Conservation (phyloP, 2,888 invertebrate genomes). For the Laothoe populi region DNA sequence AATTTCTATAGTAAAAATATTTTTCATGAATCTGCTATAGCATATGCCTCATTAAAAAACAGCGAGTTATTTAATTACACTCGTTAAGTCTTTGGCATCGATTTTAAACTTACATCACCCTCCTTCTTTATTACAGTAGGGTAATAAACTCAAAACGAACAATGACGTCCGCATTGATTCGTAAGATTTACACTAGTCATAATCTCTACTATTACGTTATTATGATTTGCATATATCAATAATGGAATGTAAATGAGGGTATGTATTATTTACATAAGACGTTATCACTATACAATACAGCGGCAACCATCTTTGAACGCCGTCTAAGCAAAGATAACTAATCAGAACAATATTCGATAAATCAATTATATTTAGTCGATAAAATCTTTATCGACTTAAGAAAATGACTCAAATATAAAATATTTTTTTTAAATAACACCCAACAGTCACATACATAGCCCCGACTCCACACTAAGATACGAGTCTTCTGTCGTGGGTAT, state of each 20-base stretch:
- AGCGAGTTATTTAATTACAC: neutral
- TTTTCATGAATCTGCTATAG: neutral
- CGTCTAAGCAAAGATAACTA: neutral
- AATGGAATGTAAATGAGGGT: slow-evolving; percentile 12
- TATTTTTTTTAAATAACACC: too few relatives aligned
- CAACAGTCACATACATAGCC: too few relatives aligned
- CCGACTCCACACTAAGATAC: too few relatives aligned
- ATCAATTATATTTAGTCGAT: neutral
- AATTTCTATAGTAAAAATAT: neutral
- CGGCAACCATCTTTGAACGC: too few relatives aligned
- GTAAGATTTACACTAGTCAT: neutral
- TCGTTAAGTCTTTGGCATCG: slow-evolving; percentile 8
- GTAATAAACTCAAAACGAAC: neutral
- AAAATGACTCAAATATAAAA: slow-evolving; percentile 8
- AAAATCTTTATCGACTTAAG: neutral
- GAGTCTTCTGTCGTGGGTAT: too few relatives aligned
- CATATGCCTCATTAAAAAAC: neutral
- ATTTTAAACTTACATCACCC: neutral
- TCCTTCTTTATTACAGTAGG: neutral
- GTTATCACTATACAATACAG: neutral
- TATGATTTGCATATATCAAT: slow-evolving; percentile 8
- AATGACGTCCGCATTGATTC: neutral
- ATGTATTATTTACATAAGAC: neutral
- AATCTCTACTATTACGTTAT: neutral
- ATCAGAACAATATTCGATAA: neutral